Percentiles rank a stretch among this genome's conserved stretches.
Evolutionary conservation across 92 coral and sea anemone genomes (phyloP).

Genomic region (Heliopora coerulea): DNA sequence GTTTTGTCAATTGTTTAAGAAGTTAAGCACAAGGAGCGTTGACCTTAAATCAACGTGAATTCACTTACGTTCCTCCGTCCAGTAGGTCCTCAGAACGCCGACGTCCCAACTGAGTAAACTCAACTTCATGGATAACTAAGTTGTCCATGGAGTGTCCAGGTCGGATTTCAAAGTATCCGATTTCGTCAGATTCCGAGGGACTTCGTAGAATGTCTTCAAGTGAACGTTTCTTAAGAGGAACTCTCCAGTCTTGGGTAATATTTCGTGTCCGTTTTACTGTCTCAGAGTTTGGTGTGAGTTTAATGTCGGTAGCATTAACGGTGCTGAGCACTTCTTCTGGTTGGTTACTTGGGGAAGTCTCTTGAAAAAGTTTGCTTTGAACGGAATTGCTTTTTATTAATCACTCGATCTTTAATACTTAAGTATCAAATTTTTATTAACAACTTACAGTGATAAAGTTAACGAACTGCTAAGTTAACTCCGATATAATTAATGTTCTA

Average conservation of each 20-base stretch:
- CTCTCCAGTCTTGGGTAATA: conserved; percentile 2
- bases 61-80: conserved; percentile 19
- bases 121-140: conserved; percentile 34
- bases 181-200: conserved; percentile 14
- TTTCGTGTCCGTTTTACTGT: background rate
- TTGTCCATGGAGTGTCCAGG: conserved; percentile 35
- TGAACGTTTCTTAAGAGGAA: conserved; percentile 19
- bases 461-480: too few relatives aligned
- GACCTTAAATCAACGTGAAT: too few relatives aligned
- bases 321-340: background rate
- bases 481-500: too few relatives aligned
- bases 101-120: conserved; percentile 20
- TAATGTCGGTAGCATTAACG: background rate
- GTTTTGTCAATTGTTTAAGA: too few relatives aligned
- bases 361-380: conserved; percentile 20
- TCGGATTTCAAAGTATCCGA: conserved; percentile 39
- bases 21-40: too few relatives aligned
- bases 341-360: conserved; percentile 7
- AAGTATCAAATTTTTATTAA: too few relatives aligned
- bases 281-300: conserved; percentile 7
- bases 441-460: too few relatives aligned
- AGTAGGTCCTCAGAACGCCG: conserved; percentile 9
- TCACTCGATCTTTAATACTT: background rate
- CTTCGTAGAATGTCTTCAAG: conserved; percentile 28
- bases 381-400: background rate